Evolutionary conservation across 2,888 invertebrate genomes (phyloP).

Genomic region (Nycteola revayana): DNA sequence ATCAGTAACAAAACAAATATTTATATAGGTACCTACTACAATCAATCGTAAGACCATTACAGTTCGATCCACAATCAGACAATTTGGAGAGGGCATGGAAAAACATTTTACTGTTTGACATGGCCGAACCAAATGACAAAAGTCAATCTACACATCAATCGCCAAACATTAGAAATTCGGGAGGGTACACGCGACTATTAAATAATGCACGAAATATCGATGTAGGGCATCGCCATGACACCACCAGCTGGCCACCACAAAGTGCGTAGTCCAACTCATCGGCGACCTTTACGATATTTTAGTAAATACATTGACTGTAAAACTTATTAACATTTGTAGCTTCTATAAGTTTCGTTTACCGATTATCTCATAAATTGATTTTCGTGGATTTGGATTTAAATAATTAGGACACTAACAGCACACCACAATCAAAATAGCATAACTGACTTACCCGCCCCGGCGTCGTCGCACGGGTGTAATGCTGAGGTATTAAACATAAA

Average conservation of each 20-base stretch:
- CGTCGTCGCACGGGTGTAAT: no score
- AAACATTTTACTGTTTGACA: constrained; percentile 79
- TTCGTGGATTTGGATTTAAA: no score
- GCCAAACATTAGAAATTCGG: constrained; percentile 81
- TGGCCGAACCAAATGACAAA: constrained; percentile 79
- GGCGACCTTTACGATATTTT: constrained; percentile 35
- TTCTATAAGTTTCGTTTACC: no score
- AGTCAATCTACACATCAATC: constrained; percentile 82
- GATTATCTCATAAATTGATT: no score
- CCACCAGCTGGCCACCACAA: constrained; percentile 29
- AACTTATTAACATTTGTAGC: no score
- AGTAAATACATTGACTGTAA: no score
- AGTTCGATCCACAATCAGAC: constrained; percentile 55
- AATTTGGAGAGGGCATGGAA: constrained; percentile 72
- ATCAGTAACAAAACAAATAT: constrained; percentile 47
- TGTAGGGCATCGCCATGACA: constrained; percentile 69
- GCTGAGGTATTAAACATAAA: no score
- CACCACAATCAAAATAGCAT: no score
- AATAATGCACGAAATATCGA: constrained; percentile 81
- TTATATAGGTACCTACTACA: constrained; percentile 61
- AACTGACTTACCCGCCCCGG: no score
- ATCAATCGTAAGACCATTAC: constrained; percentile 74
- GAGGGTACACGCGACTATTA: constrained; percentile 77
- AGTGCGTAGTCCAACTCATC: constrained; percentile 54
- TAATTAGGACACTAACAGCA: no score